Conservation (phyloP, 1,140 invertebrate species). For the Mercenaria mercenaria region DNA sequence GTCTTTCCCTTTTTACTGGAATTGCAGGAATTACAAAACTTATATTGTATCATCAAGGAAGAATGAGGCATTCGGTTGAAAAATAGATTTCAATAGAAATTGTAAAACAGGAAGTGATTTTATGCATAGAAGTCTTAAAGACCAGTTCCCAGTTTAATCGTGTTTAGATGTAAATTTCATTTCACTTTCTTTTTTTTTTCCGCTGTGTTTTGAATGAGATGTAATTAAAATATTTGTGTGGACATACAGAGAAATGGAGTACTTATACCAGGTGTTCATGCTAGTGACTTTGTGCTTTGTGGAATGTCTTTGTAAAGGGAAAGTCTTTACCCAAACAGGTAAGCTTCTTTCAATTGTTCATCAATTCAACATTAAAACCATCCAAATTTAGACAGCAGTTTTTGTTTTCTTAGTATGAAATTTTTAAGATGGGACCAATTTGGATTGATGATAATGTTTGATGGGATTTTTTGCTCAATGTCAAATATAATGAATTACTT, state of each 20-base stretch:
- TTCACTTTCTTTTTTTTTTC: too few relatives aligned
- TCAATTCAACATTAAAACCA: not conserved
- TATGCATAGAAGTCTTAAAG: too few relatives aligned
- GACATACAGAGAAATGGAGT: not conserved
- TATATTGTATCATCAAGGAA: not conserved
- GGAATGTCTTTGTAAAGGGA: not conserved
- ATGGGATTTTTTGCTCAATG: not conserved
- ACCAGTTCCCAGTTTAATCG: too few relatives aligned
- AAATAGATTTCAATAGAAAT: too few relatives aligned
- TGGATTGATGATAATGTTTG: not conserved
- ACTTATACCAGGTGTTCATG: not conserved
- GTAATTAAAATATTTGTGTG: too few relatives aligned
- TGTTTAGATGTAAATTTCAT: too few relatives aligned
- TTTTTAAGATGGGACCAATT: not conserved
- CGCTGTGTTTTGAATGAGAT: too few relatives aligned
- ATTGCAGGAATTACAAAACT: not conserved
- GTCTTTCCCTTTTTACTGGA: not conserved
- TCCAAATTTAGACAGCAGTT: too few relatives aligned
- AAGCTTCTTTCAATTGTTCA: not conserved
- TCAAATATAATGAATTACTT: too few relatives aligned
- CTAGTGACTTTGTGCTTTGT: not conserved
- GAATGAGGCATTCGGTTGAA: not conserved
- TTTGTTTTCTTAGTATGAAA: not conserved
- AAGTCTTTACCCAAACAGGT: not conserved
- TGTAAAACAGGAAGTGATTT: too few relatives aligned